phyloP scores from a whole-genome alignment of 2,797 vertebrate genomes.

The Pseudochirops corinnae region DNA sequence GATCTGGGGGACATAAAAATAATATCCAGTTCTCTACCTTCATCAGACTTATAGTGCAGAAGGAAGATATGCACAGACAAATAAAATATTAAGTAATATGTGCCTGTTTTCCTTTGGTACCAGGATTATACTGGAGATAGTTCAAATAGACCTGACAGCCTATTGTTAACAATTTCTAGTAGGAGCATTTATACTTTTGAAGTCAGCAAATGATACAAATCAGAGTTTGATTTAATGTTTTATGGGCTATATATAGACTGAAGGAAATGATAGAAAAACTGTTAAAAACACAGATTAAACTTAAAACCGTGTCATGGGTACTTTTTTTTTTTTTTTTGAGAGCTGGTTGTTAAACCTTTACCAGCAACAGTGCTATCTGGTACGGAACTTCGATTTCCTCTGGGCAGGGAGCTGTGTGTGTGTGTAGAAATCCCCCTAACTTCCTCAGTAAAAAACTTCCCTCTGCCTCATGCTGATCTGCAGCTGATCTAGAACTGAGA shows the following conservation, averaged over 20 bases:
- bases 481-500: not conserved
- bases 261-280: not conserved
- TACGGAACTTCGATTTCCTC: not conserved
- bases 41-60: not conserved
- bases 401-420: not conserved
- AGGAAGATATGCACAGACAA: not conserved
- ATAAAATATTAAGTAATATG: not conserved
- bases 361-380: not conserved
- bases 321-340: not conserved
- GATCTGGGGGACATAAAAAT: not conserved
- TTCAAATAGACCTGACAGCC: not conserved
- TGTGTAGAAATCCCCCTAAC: not conserved
- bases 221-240: not conserved
- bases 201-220: not conserved
- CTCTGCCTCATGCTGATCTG: not conserved
- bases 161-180: not conserved
- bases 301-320: not conserved
- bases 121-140: not conserved
- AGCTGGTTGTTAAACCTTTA: not conserved
- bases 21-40: not conserved
- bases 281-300: not conserved
- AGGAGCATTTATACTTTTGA: not conserved
- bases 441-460: not conserved
- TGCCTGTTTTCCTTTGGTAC: not conserved
- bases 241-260: not conserved